phyloP scores from a whole-genome alignment of 2,113 vertebrate genomes.

The Candoia aspera region DNA sequence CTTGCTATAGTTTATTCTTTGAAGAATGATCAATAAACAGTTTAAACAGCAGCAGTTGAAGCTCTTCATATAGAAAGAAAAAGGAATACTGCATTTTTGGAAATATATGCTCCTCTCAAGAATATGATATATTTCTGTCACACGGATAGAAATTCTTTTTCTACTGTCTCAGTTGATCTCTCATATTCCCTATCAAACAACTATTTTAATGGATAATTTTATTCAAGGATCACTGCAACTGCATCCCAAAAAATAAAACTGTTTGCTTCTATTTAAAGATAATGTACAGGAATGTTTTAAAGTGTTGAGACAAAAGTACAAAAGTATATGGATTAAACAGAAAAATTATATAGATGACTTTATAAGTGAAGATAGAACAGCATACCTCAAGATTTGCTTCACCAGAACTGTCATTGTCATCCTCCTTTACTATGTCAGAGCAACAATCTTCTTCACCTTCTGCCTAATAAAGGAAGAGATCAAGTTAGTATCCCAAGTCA shows the following conservation, averaged over 20 bases:
- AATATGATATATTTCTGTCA: background rate
- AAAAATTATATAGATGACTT: background rate
- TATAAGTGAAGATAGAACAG: background rate
- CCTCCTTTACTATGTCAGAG: constrained; percentile 77
- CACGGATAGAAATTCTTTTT: background rate
- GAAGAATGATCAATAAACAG: background rate
- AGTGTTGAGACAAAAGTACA: background rate
- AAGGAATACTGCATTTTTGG: background rate
- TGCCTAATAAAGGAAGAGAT: constrained; percentile 76
- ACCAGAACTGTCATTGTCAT: constrained; percentile 80
- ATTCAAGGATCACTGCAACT: background rate
- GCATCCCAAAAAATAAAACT: background rate
- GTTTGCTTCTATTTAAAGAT: background rate
- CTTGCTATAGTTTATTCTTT: background rate
- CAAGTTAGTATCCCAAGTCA: background rate
- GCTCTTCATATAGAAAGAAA: background rate
- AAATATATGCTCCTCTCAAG: background rate
- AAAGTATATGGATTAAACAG: background rate
- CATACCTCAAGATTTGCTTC: constrained; percentile 87
- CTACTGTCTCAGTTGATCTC: background rate
- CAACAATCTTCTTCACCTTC: constrained; percentile 88
- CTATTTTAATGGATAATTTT: background rate
- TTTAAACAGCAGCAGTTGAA: background rate
- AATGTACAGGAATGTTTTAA: background rate
- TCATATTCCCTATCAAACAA: background rate